phyloP scores from a whole-genome alignment of 1,140 invertebrate genomes.

The Drosophila lowei region DNA sequence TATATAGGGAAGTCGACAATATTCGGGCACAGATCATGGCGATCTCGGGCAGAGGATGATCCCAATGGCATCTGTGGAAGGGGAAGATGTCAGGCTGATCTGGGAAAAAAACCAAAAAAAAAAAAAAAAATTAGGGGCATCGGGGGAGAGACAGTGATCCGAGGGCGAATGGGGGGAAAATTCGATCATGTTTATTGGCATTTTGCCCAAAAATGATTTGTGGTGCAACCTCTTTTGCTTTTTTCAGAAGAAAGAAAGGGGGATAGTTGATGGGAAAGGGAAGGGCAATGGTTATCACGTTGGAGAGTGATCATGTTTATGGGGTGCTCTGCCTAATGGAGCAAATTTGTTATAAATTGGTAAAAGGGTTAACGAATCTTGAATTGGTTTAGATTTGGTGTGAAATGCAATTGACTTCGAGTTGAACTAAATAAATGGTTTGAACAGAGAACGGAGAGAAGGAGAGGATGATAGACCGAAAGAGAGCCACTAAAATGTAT shows the following conservation, averaged over 20 bases:
- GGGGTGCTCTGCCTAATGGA: conserved; percentile 17
- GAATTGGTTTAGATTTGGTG: conserved; percentile 35
- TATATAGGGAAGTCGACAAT: too few relatives aligned
- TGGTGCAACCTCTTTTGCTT: conserved; percentile 20
- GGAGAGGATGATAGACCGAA: neutral
- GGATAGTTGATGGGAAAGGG: neutral
- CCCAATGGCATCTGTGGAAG: too few relatives aligned
- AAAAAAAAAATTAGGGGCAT: too few relatives aligned
- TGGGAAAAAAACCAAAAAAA: too few relatives aligned
- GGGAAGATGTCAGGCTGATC: too few relatives aligned
- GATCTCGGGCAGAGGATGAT: too few relatives aligned
- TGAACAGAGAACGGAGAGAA: neutral
- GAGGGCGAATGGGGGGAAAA: neutral
- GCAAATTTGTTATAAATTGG: conserved; percentile 5
- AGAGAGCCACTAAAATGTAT: neutral
- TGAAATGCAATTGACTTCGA: conserved; percentile 30
- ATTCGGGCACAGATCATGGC: too few relatives aligned
- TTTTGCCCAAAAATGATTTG: conserved; percentile 46
- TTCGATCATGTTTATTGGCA: conserved; percentile 35
- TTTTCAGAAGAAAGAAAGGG: neutral
- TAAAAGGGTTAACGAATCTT: conserved; percentile 16
- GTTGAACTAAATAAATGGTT: neutral
- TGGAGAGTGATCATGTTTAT: conserved; percentile 39
- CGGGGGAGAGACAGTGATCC: too few relatives aligned
- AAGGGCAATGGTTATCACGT: too few relatives aligned